Evolutionary conservation across 1,140 invertebrate species (phyloP).

Genomic region (Diploscapter pachys): DNA sequence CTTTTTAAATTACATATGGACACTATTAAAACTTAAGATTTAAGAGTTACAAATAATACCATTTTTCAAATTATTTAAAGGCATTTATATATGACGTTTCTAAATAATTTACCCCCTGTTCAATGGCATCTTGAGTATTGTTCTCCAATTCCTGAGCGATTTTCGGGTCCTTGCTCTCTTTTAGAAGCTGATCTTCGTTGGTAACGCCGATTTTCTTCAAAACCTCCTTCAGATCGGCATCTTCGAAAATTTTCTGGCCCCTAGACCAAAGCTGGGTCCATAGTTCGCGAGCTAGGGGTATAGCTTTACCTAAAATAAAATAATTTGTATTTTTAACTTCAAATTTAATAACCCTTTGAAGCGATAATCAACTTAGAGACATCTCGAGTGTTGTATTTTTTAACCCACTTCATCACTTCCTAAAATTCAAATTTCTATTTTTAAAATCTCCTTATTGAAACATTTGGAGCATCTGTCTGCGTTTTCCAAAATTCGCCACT

Average conservation of each 20-base stretch:
- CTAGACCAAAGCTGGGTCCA: not conserved
- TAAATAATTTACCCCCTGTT: not conserved
- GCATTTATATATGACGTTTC: not conserved
- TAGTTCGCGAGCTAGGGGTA: not conserved
- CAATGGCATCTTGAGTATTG: constrained; percentile 7
- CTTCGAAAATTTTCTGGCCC: not conserved
- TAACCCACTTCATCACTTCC: too few relatives aligned
- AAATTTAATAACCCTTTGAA: too few relatives aligned
- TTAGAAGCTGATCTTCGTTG: not conserved
- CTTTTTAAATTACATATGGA: too few relatives aligned
- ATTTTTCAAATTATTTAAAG: not conserved
- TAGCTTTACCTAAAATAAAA: too few relatives aligned
- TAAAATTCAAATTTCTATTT: too few relatives aligned
- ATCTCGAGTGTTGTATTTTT: too few relatives aligned
- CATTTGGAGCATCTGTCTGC: too few relatives aligned
- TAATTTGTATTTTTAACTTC: too few relatives aligned
- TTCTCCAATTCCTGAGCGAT: constrained; percentile 4
- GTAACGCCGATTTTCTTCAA: constrained; percentile 1
- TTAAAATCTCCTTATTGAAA: too few relatives aligned
- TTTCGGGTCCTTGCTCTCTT: not conserved
- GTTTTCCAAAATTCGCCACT: not conserved
- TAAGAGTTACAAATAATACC: too few relatives aligned
- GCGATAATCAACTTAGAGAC: too few relatives aligned
- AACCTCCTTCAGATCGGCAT: constrained; percentile 4
- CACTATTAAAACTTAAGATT: too few relatives aligned